A percentile compares a stretch with the other conserved stretches of the same genome.
phyloP scores from a whole-genome alignment of 2,113 vertebrate species.

The cattle (Bos taurus) region DNA sequence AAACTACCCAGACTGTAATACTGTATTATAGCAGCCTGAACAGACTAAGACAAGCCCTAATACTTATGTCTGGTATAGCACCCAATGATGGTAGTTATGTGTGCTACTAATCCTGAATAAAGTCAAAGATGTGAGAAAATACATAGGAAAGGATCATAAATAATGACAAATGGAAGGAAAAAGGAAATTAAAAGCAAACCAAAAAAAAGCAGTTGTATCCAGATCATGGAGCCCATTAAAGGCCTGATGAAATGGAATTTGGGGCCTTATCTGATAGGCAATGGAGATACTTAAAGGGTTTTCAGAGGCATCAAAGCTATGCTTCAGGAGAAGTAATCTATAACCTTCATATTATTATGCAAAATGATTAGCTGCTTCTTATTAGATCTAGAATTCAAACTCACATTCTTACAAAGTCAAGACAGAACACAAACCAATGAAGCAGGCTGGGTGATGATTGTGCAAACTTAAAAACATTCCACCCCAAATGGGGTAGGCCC shows the following conservation, averaged over 20 bases:
- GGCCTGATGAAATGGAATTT: not conserved
- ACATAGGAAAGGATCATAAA: not conserved
- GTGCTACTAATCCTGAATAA: not conserved
- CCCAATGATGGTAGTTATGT: not conserved
- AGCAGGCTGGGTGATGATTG: not conserved
- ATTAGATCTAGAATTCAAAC: not conserved
- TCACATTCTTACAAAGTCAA: not conserved
- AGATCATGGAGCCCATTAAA: not conserved
- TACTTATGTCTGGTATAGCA: not conserved
- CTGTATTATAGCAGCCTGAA: not conserved
- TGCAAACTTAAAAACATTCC: not conserved
- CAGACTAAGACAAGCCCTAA: not conserved
- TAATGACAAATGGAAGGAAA: not conserved
- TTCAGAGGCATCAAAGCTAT: not conserved
- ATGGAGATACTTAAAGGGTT: not conserved
- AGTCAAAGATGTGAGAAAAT: not conserved
- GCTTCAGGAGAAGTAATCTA: not conserved
- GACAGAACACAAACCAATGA: not conserved
- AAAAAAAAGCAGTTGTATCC: not conserved
- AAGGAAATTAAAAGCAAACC: not conserved
- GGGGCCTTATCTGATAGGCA: not conserved
- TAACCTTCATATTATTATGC: not conserved
- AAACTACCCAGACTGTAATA: not conserved
- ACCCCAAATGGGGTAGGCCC: accelerated
- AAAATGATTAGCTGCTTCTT: not conserved